Base-by-base conservation (phyloP, 1,140 invertebrate species). In the Proctacanthus coquilletti region DNA sequence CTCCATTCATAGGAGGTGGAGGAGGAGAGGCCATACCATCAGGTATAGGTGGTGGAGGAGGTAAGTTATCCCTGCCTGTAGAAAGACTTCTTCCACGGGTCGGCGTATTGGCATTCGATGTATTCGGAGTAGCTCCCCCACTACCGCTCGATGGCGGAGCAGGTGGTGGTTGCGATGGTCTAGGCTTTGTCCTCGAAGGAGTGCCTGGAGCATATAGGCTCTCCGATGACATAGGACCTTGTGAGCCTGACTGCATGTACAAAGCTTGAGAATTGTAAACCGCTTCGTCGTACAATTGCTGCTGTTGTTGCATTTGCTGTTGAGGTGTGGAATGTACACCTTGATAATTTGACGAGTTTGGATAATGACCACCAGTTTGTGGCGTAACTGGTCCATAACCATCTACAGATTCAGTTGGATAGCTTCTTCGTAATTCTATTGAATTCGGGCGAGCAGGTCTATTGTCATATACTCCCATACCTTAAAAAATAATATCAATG, bases 31-130 rank as follows among this genome's bases (percentile, higher is more conserved):
- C 42, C 42, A 64, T 59, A n/a, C 58, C 65, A 53, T 53, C 69
- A 8, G 80, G 80, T 34, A 84, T 84, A 17, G 85, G 85, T 30
- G 86, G 87, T 3, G 86, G 86, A n/a, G 86, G 86, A 20, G 86
- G 86, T 47, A 89, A 64, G 10, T 49, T 50, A 44, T 84, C 80
- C 39, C 80, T 65, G 40, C 70, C 71, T 14, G 71, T 66, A 34
- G 72, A 74, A 63, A 75, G 71, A 45, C 71, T 75, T 47, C 72
- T 68, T 41, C 73, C 70, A 40, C 76, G 64, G 14, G 77, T 80
- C 21, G 77, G 77, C 14, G 75, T 79, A 51, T 73, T 71, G 41
- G 68, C 65, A 46, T 70, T 62, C 33, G 77, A 74, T 38, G 75
- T 64, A n/a, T 72, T 75, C 5, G 77, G 75, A 13, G 77, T 80